Percentiles rank a stretch among this genome's conserved stretches.
Evolutionary conservation across 2,113 vertebrate species (phyloP).

Genomic region (Myotis davidii): DNA sequence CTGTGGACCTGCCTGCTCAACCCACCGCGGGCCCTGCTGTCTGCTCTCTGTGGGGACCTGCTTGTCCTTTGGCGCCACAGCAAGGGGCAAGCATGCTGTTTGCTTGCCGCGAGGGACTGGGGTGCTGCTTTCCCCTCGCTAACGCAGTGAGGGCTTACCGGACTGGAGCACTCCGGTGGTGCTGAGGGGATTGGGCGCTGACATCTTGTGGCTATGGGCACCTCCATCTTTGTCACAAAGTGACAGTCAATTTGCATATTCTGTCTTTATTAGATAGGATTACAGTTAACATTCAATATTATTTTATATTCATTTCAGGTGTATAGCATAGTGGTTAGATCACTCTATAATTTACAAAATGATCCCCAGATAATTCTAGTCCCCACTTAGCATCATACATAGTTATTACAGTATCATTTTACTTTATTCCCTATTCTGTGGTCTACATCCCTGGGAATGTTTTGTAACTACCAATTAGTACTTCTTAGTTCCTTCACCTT

Average conservation of each 20-base stretch:
- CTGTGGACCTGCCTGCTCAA: too few relatives aligned
- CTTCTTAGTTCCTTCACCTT: not conserved
- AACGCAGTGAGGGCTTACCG: too few relatives aligned
- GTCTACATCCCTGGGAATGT: not conserved
- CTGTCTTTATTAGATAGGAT: not conserved
- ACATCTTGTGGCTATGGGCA: too few relatives aligned
- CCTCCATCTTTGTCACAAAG: accelerated
- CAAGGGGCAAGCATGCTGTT: too few relatives aligned
- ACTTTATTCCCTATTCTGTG: not conserved
- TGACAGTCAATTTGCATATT: too few relatives aligned
- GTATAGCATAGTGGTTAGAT: not conserved
- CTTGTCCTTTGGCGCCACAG: too few relatives aligned
- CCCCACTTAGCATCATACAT: not conserved
- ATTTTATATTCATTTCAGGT: not conserved
- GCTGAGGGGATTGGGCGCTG: too few relatives aligned
- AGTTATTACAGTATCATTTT: not conserved
- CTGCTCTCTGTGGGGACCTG: too few relatives aligned
- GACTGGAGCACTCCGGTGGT: too few relatives aligned
- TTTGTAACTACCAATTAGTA: not conserved
- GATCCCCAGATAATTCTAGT: not conserved
- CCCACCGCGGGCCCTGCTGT: too few relatives aligned
- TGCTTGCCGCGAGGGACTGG: too few relatives aligned
- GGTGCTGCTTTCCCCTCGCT: too few relatives aligned
- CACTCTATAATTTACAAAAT: not conserved
- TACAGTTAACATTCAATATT: not conserved